Evolutionary conservation across 30 jellyfish, hydroid and myxozoan genomes (phyloP).

Genomic region (Mastigias papua): DNA sequence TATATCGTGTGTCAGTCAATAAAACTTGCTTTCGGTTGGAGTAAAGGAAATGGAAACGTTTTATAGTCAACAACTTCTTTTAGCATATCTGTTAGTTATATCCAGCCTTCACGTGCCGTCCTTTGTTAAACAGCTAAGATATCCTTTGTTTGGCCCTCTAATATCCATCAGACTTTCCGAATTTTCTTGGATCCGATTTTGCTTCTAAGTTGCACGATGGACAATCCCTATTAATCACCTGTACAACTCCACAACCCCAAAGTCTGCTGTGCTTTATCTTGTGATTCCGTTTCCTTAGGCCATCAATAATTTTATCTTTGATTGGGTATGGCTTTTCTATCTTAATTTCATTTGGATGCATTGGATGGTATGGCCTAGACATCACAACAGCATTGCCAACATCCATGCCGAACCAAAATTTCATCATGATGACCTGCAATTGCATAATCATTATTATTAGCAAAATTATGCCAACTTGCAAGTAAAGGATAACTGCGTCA

Average conservation of each 20-base stretch:
- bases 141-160: background rate
- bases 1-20: too few relatives aligned
- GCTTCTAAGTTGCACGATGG: constrained; percentile 59
- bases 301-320: constrained; percentile 24
- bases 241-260: constrained; percentile 59
- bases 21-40: too few relatives aligned
- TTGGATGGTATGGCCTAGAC: constrained; percentile 68
- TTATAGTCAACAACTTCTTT: too few relatives aligned
- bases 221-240: constrained; percentile 61
- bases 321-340: constrained; percentile 54
- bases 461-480: background rate
- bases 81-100: too few relatives aligned
- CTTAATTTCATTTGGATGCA: constrained; percentile 68
- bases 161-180: constrained; percentile 76
- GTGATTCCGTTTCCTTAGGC: constrained; percentile 69
- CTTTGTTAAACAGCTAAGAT: background rate
- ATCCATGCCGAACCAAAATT: constrained; percentile 78
- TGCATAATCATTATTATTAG: background rate
- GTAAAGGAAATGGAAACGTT: too few relatives aligned
- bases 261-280: constrained; percentile 27
- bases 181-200: constrained; percentile 85
- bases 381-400: constrained; percentile 67
- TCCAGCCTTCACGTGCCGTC: background rate
- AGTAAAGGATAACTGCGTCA: background rate
- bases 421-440: constrained; percentile 58